These are phyloP conservation scores for Cynopterus brachyotis DNA, from an alignment of 2,113 vertebrate genomes.

Conservation along the genomic window DNA sequence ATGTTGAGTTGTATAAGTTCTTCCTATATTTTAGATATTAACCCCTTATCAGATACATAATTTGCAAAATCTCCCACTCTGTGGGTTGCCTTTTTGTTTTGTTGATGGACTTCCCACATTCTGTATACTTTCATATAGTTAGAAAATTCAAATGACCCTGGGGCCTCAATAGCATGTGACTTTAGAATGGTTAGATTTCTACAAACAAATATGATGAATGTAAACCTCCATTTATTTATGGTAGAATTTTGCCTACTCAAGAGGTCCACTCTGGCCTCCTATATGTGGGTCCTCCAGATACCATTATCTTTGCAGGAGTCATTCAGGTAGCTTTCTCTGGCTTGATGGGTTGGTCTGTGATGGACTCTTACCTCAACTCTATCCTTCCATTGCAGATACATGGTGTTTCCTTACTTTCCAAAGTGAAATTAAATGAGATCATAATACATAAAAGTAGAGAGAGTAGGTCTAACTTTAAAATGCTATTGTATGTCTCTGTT, in stretches of 20 bases:
- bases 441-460: neutral
- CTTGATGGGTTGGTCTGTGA: neutral
- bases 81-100: too few relatives aligned
- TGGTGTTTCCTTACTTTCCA: neutral
- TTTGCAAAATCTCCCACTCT: too few relatives aligned
- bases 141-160: neutral
- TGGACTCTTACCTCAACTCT: neutral
- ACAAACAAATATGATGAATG: neutral
- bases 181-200: neutral
- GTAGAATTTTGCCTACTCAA: neutral
- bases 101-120: too few relatives aligned
- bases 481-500: neutral
- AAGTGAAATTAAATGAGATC: neutral
- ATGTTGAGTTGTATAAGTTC: too few relatives aligned
- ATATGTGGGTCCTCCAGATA: fast-evolving
- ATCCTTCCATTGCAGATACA: neutral
- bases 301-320: neutral
- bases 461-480: neutral
- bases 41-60: too few relatives aligned
- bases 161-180: neutral
- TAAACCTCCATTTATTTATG: neutral
- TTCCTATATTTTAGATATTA: too few relatives aligned
- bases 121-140: neutral
- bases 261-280: neutral
- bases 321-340: neutral